Evolutionary conservation across 2,113 vertebrate species (phyloP).

Genomic region (Aegithalos caudatus): DNA sequence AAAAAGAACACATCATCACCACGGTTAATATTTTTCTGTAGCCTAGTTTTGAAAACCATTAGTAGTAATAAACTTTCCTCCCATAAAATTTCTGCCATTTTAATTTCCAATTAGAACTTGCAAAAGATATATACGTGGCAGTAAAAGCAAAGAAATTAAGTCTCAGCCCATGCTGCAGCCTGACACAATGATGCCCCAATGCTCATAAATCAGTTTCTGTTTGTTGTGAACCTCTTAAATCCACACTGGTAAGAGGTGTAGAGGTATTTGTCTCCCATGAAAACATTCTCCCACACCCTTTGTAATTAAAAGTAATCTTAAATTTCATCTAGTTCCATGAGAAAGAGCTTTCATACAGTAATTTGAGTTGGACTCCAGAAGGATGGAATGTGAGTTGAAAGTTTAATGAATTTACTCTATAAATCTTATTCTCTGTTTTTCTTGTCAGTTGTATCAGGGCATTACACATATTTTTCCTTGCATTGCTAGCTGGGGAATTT

Average conservation of each 20-base stretch:
- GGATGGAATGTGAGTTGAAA: slow-evolving; percentile 64
- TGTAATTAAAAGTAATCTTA: slow-evolving; percentile 75
- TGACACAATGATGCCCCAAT: slow-evolving; percentile 35
- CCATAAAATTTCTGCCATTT: slow-evolving; percentile 54
- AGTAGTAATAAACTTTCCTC: slow-evolving; percentile 62
- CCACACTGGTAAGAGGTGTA: slow-evolving; percentile 51
- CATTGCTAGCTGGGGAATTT: slow-evolving; percentile 51
- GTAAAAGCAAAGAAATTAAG: slow-evolving; percentile 51
- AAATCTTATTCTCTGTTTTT: slow-evolving; percentile 68
- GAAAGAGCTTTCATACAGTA: slow-evolving; percentile 66
- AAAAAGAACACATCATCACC: slow-evolving; percentile 48
- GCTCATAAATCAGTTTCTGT: slow-evolving; percentile 51
- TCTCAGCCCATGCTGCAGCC: slow-evolving; percentile 7
- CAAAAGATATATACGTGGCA: slow-evolving; percentile 52
- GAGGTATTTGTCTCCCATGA: slow-evolving; percentile 67
- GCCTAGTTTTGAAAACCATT: slow-evolving; percentile 64
- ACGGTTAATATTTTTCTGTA: slow-evolving; percentile 37
- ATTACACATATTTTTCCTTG: slow-evolving; percentile 63
- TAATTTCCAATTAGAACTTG: slow-evolving; percentile 64
- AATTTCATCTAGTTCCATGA: slow-evolving; percentile 70
- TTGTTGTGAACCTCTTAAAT: slow-evolving; percentile 66
- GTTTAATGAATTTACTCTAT: slow-evolving; percentile 63
- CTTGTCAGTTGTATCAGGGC: slow-evolving; percentile 61
- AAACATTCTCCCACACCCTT: slow-evolving; percentile 73
- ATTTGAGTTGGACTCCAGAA: slow-evolving; percentile 61